Evolutionary conservation across 2,888 invertebrate genomes (phyloP), one percentile per base, ranked within the genome.

Genomic region (Patella ulyssiponensis): DNA sequence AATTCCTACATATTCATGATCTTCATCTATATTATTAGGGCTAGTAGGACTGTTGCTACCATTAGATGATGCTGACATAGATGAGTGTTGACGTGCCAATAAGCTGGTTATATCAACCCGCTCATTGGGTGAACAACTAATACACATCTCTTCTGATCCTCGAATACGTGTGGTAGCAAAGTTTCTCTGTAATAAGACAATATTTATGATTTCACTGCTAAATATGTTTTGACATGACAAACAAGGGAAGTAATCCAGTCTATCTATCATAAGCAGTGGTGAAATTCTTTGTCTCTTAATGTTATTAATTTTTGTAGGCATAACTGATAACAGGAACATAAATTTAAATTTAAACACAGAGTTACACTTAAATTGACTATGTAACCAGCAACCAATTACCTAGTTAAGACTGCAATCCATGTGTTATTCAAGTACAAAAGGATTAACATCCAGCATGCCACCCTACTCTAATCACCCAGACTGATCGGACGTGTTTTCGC

Each of bases 141-240:
- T 64, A 78, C 91, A 91, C 27, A 90, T 76, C 81, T 92, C 92
- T 80, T 91, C 91, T 23, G 85, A 87, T 11, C 92, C 92, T 33
- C 92, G 85, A 0, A 91, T 87, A 64, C 87, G 83, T 12, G 92
- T 92, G 70, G 73, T 71, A 14, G 79, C 73, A 20, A 27, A 27
- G 71, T 71, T 71, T 11, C 64, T n/a, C 64, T 64, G 23, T 23
- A 64, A 64, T 64, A 64, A 44, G 44, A 44, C 9, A 44, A 44
- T 44, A 44, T 44, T 44, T 9, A 44, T 9, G 9, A 44, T 44
- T 33, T 44, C 44, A 44, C 44, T 44, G 44, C 7, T 44, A 44
- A 44, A 44, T 44, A 7, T 44, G 44, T 44, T 44, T 44, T 7
- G 44, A 44, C 44, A 44, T 44, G 0, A 44, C 44, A 44, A 44